A percentile compares a stretch with the other conserved stretches of the same genome.
These are phyloP conservation scores for Crotalus horridus DNA, from an alignment of 2,113 vertebrate species.

Conservation along the genomic window DNA sequence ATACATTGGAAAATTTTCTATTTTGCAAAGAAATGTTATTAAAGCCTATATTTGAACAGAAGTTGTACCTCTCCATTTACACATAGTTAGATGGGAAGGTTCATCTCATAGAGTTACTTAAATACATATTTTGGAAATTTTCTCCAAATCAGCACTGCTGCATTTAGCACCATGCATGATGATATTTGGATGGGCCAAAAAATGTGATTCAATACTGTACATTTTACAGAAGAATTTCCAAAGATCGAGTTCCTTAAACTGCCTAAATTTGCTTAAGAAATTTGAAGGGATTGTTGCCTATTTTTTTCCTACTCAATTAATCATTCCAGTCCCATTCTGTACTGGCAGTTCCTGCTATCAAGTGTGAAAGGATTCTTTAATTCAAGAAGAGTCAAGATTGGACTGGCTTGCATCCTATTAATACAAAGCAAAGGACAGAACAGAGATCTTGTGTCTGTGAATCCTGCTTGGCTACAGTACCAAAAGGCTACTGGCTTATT, in stretches of 20 bases:
- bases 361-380: background rate
- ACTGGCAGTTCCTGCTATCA: background rate
- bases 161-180: background rate
- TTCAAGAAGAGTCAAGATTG: background rate
- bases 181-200: background rate
- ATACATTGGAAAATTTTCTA: background rate
- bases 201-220: background rate
- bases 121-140: background rate
- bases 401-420: background rate
- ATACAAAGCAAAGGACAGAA: background rate
- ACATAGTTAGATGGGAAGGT: background rate
- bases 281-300: background rate
- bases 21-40: background rate
- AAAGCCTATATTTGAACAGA: background rate
- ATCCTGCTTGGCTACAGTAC: background rate
- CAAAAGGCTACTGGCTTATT: background rate
- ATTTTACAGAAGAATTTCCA: background rate
- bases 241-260: background rate
- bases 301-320: background rate
- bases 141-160: too few relatives aligned
- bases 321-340: background rate
- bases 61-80: background rate
- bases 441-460: background rate
- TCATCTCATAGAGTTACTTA: background rate
- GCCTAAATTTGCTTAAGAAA: background rate